Base-by-base conservation (phyloP, 2,888 invertebrate genomes). In the Epinotia ramella region DNA sequence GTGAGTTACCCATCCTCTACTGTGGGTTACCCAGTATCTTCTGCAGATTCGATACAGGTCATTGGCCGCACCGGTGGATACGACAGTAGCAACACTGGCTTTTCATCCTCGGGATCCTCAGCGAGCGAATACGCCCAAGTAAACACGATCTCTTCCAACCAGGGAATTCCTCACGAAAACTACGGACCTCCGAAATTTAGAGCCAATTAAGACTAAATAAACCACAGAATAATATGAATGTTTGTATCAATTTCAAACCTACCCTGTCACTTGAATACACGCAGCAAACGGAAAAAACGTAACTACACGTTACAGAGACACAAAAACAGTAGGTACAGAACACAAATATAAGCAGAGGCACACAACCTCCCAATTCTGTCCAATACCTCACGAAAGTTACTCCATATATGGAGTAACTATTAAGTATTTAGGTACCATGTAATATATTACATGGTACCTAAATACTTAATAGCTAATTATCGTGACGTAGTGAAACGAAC, bases 151-250 rank as follows among this genome's bases (percentile, higher is more conserved):
- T 85, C 90, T 65, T 88, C 91, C 86, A 90, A 88, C 87, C 94
- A 93, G 82, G 91, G 92, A 71, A 81, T 93, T 64, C 94, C 94
- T 67, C 90, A 93, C 77, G 90, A 92, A 88, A 86, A 88, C 49
- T 94, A 94, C 77, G 94, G 94, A 80, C 80, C 86, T 78, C 93
- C 94, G 60, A 89, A 88, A 77, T 94, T 92, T 86, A 89, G 89
- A 81, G 79, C 73, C 64, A 80, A 63, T 82, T 82, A 77, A 80
- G 72, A 60, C 11, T 67, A 33, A 65, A 57, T n/a, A 57, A 68
- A 68, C 63, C 56, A 73, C n/a, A 13, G 20, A 33, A 13, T 56
- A 67, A 11, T 33, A 60, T 28, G 28, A 59, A 24, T 12, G 59
- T 33, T 16, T 33, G 28, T 28, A 33, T 62, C n/a, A 62, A n/a